Base-by-base conservation (phyloP, 2,113 vertebrate species). In the Potamarius usumacintae region DNA sequence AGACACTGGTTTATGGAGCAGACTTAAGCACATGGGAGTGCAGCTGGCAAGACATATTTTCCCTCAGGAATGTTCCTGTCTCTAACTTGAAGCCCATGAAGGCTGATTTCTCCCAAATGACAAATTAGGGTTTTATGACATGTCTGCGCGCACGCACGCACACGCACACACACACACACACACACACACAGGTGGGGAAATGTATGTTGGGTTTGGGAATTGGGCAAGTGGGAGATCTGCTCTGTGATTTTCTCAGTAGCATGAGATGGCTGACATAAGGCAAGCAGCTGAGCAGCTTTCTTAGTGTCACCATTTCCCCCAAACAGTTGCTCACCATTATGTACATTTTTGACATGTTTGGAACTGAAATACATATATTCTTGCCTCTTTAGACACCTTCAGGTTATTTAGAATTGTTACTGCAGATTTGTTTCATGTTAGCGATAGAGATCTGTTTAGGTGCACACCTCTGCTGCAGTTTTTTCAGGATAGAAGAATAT, bases 31-130 rank as follows among this genome's bases (percentile, higher is more conserved):
- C 89, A 93, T 92, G 89, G 90, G 91, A 92, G 91, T 91, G 87
- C 95, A 95, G 95, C 95, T 96, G 95, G 91, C 89, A 89, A 91
- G 90, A 93, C 92, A 94, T 95, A 94, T 94, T 94, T 95, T 94
- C 94, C 69, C 93, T 86, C 71, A 94, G 93, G 93, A 95, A 95
- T 94, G 92, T 90, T 91, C 91, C 85, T 92, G 91, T 88, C 89
- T 91, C 89, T 90, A 88, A 91, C 90, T 79, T 91, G 90, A 93
- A 91, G 89, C 92, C 90, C 91, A 82, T 89, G 92, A 94, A 93
- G 91, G 89, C 88, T 90, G 91, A 92, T 93, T 92, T 92, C 91
- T 91, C 82, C 90, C 90, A 88, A 86, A 92, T 93, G 94, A 94
- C 42, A 94, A 94, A 95, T 92, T 90, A 93, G 88, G 79, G 0